Base-by-base conservation (phyloP, 2,797 vertebrate species). In the Jordanella pulchra region DNA sequence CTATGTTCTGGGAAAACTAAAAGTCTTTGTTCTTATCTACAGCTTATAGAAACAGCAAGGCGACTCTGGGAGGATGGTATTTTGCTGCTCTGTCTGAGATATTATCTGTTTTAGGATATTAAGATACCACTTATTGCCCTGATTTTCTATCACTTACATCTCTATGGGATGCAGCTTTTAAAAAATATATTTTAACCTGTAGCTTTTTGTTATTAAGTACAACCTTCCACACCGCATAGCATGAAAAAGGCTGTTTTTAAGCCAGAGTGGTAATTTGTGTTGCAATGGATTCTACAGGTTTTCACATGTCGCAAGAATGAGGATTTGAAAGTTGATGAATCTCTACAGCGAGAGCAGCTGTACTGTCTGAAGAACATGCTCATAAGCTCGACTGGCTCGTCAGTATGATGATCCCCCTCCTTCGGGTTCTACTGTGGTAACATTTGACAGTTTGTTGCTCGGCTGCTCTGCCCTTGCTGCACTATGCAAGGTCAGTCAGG, bases 401-500 rank as follows among this genome's bases (percentile, higher is more conserved):
- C 60, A 39, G 60, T 14, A 42, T 39, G 35, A 63, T 17, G 60
- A 15, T 15, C 60, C 23, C 11, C 35, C 32, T 42, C 60, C 21
- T 63, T 23, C 60, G n/a, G 35, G 23, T 42, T 42, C 60, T 35
- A 63, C 13, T 0, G 32, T 15, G 35, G 60, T 42, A 63, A 42
- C 42, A 54, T 27, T 27, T 27, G 65, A 27, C 4, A 0, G n/a
- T 73, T 69, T 68, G 63, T 35, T 72, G 61, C 68, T 63, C 75
- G 48, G 63, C 60, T 66, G 72, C 47, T 45, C 17, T 67, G 47
- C 50, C 66, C 65, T 74, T 80, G 27, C 54, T 72, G 27, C 48
- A 30, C 63, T 68, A 27, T 50, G 65, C 78, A 79, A 80, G 74
- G 81, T 83, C 78, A 78, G 5, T 67, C 61, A 68, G 47, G 6